Evolutionary conservation across 2,797 vertebrate species (phyloP).

Genomic region (Hoplostethus mediterraneus): DNA sequence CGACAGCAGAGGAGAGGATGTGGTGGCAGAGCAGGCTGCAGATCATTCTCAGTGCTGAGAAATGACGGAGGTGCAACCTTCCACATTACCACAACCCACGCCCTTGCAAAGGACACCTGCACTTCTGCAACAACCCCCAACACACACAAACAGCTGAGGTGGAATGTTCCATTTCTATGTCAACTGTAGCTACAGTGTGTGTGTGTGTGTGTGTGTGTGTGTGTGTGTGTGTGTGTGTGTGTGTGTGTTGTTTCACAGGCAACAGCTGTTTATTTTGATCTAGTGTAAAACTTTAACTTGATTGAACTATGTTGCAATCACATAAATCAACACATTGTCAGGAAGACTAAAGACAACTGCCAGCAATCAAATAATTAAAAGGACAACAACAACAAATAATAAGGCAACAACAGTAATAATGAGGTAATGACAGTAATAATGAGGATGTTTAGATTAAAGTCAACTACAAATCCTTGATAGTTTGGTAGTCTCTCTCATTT

Average conservation of each 20-base stretch:
- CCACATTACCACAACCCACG: slow-evolving; percentile 55
- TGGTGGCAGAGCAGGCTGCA: slow-evolving; percentile 66
- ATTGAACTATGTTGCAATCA: not conserved
- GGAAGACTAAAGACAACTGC: too few species aligned
- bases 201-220: not conserved
- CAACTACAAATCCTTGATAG: too few species aligned
- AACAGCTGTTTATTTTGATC: slow-evolving; percentile 17
- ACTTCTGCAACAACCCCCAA: slow-evolving; percentile 11
- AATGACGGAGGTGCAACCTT: slow-evolving; percentile 32
- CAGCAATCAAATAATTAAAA: too few species aligned
- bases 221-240: not conserved
- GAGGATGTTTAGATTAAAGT: too few species aligned
- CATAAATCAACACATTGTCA: not conserved
- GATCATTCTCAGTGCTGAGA: slow-evolving; percentile 30
- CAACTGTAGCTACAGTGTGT: slow-evolving; percentile 44
- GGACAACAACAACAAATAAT: too few species aligned
- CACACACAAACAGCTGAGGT: slow-evolving; percentile 38
- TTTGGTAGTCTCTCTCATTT: too few species aligned
- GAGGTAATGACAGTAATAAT: too few species aligned
- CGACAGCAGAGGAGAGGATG: slow-evolving; percentile 65
- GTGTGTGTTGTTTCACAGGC: not conserved
- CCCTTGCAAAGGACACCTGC: slow-evolving; percentile 57
- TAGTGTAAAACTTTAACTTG: slow-evolving; percentile 17
- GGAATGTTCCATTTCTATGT: slow-evolving; percentile 25
- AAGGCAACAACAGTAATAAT: too few species aligned